These are phyloP conservation scores for Sclerodermus sp. DNA, from an alignment of 2,888 invertebrate genomes.

Conservation along the genomic window DNA sequence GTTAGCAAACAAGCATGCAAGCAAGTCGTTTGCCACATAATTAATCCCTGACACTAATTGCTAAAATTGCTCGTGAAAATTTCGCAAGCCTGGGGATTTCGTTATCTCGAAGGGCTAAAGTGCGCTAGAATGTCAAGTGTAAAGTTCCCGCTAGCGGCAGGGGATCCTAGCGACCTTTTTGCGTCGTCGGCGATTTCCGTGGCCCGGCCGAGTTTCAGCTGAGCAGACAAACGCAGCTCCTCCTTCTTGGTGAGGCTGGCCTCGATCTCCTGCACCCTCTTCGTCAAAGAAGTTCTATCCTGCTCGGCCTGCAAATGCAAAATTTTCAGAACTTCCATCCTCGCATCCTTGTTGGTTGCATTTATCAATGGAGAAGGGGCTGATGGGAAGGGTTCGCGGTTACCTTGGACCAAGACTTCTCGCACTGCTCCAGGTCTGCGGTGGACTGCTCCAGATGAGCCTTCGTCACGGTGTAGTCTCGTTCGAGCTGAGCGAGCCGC, in stretches of 20 bases:
- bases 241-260: conserved; percentile 70
- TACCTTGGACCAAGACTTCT: conserved; percentile 83
- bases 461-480: conserved; percentile 86
- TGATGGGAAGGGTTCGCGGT: too few relatives aligned
- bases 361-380: too few relatives aligned
- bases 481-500: conserved; percentile 91
- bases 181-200: conserved; percentile 74
- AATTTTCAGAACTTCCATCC: too few relatives aligned
- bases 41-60: too few relatives aligned
- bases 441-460: conserved; percentile 86
- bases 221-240: conserved; percentile 66
- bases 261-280: conserved; percentile 70
- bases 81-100: too few relatives aligned
- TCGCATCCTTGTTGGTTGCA: too few relatives aligned
- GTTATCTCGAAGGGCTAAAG: too few relatives aligned
- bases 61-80: too few relatives aligned
- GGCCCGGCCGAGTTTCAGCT: conserved; percentile 68
- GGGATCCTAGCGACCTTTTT: conserved; percentile 61
- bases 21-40: conserved; percentile 1
- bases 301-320: conserved; percentile 62
- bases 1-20: not conserved
- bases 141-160: too few relatives aligned
- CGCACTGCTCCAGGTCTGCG: conserved; percentile 91
- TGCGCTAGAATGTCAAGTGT: too few relatives aligned
- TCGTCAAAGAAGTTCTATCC: conserved; percentile 67